Percentiles rank a stretch among this genome's conserved stretches.
Conservation (phyloP, 1,140 invertebrate species). For the Neoseiulus cucumeris region DNA sequence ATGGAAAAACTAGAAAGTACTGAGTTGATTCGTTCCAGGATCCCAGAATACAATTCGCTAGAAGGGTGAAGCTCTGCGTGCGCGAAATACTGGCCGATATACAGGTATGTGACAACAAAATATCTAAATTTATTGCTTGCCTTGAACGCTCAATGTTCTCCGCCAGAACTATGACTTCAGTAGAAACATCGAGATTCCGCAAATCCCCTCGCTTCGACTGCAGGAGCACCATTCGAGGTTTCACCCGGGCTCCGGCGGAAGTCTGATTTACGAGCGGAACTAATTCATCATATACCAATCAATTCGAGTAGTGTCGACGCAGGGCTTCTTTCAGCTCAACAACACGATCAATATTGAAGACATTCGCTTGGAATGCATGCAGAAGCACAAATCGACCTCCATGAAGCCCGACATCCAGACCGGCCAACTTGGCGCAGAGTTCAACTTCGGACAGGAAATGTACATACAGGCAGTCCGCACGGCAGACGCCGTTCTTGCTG, state of each 20-base stretch:
- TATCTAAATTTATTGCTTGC: background rate
- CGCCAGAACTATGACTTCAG: background rate
- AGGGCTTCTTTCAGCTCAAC: background rate
- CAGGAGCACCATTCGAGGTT: background rate
- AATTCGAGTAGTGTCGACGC: too few species aligned
- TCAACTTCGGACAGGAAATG: conserved; percentile 1
- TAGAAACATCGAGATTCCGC: background rate
- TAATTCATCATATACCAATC: background rate
- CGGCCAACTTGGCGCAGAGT: background rate
- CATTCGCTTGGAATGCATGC: background rate
- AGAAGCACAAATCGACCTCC: conserved; percentile 5
- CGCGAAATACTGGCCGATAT: background rate
- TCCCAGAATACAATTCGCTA: background rate
- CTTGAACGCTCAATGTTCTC: background rate
- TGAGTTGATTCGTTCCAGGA: background rate
- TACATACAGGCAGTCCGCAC: background rate
- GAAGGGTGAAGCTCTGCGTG: background rate
- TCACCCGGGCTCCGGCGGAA: background rate
- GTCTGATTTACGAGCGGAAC: background rate
- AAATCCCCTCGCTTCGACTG: background rate
- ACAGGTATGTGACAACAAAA: background rate
- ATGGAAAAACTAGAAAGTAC: too few species aligned
- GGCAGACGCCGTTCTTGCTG: background rate
- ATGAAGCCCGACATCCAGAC: background rate
- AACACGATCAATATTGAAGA: background rate